Evolutionary conservation across 2,797 vertebrate genomes (phyloP).

Genomic region (Artibeus lituratus): DNA sequence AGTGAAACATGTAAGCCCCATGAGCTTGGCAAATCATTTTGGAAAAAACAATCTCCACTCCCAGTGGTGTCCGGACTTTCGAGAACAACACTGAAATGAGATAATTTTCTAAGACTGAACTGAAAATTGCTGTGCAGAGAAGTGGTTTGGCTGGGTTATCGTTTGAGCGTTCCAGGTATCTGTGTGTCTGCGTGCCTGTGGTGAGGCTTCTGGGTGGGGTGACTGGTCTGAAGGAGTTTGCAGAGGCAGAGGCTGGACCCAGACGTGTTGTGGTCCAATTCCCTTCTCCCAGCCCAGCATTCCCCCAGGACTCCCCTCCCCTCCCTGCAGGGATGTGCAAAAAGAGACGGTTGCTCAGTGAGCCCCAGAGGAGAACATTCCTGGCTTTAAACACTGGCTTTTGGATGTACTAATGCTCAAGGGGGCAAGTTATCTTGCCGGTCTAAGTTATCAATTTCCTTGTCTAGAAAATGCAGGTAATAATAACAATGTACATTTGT

Average conservation of each 20-base stretch:
- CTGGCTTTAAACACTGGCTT: neutral
- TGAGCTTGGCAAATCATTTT: conserved; percentile 8
- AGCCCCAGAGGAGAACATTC: neutral
- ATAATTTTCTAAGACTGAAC: conserved; percentile 4
- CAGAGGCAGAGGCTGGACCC: neutral
- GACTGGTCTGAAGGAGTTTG: neutral
- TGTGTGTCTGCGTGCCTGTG: neutral
- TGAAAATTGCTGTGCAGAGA: neutral
- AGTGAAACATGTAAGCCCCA: neutral
- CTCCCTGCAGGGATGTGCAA: neutral
- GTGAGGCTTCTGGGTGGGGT: neutral
- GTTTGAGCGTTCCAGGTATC: neutral
- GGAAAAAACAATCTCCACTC: neutral
- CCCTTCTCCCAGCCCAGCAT: neutral
- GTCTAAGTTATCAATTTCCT: neutral
- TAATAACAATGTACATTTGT: neutral
- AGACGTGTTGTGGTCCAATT: neutral
- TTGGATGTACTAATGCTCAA: neutral
- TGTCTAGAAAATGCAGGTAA: neutral
- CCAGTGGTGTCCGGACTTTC: neutral
- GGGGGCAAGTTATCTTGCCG: neutral
- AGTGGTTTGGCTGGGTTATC: neutral
- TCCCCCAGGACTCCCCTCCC: neutral
- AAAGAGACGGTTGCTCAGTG: too few species aligned
- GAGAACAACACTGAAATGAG: neutral